Conservation (phyloP, 2,797 vertebrate species). For the Monodelphis domestica region DNA sequence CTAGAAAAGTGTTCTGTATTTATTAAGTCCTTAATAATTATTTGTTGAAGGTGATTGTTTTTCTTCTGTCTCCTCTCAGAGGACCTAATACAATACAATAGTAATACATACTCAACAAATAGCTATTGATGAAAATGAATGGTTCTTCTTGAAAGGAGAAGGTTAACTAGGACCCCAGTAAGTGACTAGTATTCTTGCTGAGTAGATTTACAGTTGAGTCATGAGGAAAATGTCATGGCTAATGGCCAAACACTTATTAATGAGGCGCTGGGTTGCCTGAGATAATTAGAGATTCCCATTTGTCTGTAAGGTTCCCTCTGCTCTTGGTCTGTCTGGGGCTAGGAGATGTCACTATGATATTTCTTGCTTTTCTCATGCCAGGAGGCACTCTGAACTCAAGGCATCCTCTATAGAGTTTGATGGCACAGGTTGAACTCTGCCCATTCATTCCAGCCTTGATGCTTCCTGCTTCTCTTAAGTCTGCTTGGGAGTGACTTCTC, state of each 20-base stretch:
- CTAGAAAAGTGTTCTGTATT: not conserved
- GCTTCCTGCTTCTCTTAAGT: not conserved
- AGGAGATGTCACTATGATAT: not conserved
- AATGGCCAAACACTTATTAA: not conserved
- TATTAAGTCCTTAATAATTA: not conserved
- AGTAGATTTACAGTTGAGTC: not conserved
- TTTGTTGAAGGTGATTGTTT: not conserved
- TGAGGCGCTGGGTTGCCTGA: not conserved
- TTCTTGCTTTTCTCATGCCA: not conserved
- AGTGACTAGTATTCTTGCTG: not conserved
- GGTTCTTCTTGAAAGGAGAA: not conserved
- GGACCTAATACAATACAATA: not conserved
- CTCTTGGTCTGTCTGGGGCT: not conserved
- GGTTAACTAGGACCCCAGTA: not conserved
- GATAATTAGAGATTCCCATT: not conserved
- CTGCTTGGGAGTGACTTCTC: not conserved
- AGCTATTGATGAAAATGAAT: not conserved
- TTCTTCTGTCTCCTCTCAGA: not conserved
- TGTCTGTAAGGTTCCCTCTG: not conserved
- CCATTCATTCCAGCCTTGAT: not conserved
- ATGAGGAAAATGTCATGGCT: not conserved
- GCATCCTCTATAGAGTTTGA: not conserved
- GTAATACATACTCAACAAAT: not conserved
- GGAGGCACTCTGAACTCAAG: not conserved
- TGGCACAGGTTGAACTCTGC: not conserved